These are phyloP conservation scores for Streptopelia turtur DNA, from an alignment of 2,797 vertebrate species.

Conservation along the genomic window DNA sequence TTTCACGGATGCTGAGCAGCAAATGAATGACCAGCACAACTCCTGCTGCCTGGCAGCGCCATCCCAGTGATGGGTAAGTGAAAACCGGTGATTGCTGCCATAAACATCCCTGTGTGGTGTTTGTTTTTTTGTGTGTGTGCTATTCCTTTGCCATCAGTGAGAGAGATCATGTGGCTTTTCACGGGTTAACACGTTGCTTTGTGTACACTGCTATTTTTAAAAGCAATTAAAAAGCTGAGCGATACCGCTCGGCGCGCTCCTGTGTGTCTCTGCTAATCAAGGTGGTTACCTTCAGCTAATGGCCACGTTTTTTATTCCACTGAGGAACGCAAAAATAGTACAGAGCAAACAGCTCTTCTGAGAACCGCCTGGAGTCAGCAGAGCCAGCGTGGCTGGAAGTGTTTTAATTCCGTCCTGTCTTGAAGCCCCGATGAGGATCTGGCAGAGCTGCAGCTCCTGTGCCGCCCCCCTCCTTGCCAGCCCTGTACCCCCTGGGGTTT, in stretches of 20 bases:
- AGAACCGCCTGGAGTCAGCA: not conserved
- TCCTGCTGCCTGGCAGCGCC: not conserved
- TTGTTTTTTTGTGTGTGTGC: not conserved
- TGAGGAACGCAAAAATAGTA: not conserved
- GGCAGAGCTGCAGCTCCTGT: not conserved
- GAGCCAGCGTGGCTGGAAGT: not conserved
- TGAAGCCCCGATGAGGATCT: rapidly evolving
- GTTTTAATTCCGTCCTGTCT: not conserved
- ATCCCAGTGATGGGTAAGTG: rapidly evolving
- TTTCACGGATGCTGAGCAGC: not conserved
- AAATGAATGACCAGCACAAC: not conserved
- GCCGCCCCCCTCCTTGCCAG: not conserved
- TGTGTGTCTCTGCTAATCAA: rapidly evolving
- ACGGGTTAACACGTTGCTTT: not conserved
- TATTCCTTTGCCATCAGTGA: not conserved
- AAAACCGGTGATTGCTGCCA: not conserved
- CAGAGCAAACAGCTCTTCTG: not conserved
- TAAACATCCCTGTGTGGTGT: not conserved
- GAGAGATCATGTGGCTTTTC: not conserved
- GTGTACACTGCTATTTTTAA: not conserved
- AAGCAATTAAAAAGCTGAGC: not conserved
- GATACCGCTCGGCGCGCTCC: rapidly evolving
- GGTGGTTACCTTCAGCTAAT: not conserved
- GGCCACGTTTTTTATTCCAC: not conserved
- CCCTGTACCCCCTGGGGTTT: not conserved